Evolutionary conservation across 2,888 invertebrate genomes (phyloP), one percentile per base, ranked within the genome.

Genomic region (Acrobeloides nanus): DNA sequence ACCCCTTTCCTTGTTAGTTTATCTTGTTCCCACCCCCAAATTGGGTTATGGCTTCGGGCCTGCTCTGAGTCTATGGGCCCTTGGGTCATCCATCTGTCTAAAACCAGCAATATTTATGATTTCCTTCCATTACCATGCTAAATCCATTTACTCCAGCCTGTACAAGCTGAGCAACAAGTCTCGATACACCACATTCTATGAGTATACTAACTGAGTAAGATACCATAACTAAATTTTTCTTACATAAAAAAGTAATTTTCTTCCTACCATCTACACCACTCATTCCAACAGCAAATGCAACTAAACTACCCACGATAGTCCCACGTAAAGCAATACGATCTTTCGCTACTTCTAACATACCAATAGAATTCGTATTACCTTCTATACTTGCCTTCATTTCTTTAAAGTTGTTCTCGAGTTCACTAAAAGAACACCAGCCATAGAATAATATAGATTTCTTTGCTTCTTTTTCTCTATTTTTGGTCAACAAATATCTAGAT

Each of bases 221-320:
- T n/a, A n/a, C n/a, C 12, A 29, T 49, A 53, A 48, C 15, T 23
- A 33, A 17, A 7, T 10, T 18, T 43, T 44, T 46, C 15, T 15
- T 17, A 29, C 12, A 12, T 17, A 35, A 35, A 7, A 18, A 17
- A 15, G 15, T 10, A 18, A 17, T n/a, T n/a, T n/a, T n/a, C n/a
- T n/a, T n/a, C n/a, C n/a, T 27, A 59, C 58, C 63, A 8, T 63
- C 62, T 32, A 65, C 56, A 34, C 67, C 67, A 46, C 61, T 61
- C 51, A 67, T 67, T 0, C 59, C 56, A 59, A 65, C 64, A 1
- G 62, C 64, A 32, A 67, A 60, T 1, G 60, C 54, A 3, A 41
- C 42, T 20, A 53, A 38, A 6, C 39, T 32, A 10, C 61, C 62
- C 23, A 62, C 42, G 1, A 61, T 17, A 4, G 59, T 53, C n/a